These are phyloP conservation scores for Andrena praecox DNA, from an alignment of 2,888 invertebrate genomes.

Conservation along the genomic window DNA sequence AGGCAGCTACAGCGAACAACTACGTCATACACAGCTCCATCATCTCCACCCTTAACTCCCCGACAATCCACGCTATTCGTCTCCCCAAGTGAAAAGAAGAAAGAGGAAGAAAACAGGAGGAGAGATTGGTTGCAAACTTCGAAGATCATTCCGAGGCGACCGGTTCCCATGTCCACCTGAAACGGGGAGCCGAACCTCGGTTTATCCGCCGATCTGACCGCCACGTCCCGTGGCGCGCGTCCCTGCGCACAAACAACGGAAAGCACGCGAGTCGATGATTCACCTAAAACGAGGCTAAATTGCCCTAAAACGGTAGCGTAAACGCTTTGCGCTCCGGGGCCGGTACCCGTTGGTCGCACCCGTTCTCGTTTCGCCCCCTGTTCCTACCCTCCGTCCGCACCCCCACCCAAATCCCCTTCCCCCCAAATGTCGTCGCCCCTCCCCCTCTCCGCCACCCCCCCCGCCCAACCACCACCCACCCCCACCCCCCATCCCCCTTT, in stretches of 20 bases:
- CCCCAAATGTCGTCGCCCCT: background rate
- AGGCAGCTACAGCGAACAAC: background rate
- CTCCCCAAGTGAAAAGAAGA: background rate
- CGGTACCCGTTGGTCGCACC: background rate
- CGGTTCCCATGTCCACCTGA: background rate
- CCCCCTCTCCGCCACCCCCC: background rate
- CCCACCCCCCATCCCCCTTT: background rate
- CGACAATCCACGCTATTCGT: background rate
- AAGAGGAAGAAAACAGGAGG: background rate
- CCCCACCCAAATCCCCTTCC: background rate
- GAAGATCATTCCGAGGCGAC: background rate
- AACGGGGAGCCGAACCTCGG: constrained; percentile 6
- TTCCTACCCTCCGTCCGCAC: background rate
- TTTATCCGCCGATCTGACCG: background rate
- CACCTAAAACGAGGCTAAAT: constrained; percentile 37
- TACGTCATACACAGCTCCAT: background rate
- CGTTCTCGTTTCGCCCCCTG: constrained; percentile 1
- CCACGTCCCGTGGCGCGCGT: background rate
- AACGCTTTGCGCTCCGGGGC: constrained; percentile 5
- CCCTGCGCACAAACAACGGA: background rate
- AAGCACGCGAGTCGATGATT: constrained; percentile 29
- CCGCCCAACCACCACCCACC: background rate
- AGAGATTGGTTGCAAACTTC: background rate
- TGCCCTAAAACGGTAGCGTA: constrained; percentile 22
- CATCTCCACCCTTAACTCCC: background rate